phyloP scores from a whole-genome alignment of 1,140 invertebrate genomes.

The Panonychus citri region DNA sequence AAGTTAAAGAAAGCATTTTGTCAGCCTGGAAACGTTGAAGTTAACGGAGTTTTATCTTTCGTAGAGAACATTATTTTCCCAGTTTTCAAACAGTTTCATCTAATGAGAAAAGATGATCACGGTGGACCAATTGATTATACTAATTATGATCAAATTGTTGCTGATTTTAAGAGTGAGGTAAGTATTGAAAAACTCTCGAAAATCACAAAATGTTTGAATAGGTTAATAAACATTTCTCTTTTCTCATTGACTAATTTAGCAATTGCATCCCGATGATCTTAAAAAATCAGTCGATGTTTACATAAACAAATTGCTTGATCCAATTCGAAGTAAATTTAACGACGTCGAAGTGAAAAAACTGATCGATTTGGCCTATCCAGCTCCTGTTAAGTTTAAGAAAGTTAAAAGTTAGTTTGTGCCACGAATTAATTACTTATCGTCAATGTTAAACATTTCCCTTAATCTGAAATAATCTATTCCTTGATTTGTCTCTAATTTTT shows the following conservation, averaged over 20 bases:
- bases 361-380: conserved; percentile 52
- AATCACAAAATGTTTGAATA: background rate
- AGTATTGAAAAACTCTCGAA: background rate
- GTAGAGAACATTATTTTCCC: conserved; percentile 79
- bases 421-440: background rate
- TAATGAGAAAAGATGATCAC: conserved; percentile 26
- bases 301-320: conserved; percentile 66
- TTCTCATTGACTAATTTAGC: conserved; percentile 30
- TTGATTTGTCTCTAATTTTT: background rate
- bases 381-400: background rate
- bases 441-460: background rate
- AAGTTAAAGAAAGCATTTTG: conserved; percentile 97
- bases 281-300: conserved; percentile 58
- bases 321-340: conserved; percentile 62
- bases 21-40: conserved; percentile 80
- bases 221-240: too few species aligned
- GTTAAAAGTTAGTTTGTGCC: background rate
- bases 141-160: conserved; percentile 41
- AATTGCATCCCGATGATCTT: conserved; percentile 78
- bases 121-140: conserved; percentile 50
- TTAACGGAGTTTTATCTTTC: conserved; percentile 87
- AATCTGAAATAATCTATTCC: background rate
- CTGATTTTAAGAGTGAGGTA: conserved; percentile 28
- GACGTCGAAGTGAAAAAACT: conserved; percentile 48
- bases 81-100: conserved; percentile 35